Base-by-base conservation (phyloP, 2,113 vertebrate genomes). In the Nyctibius bracteatus region DNA sequence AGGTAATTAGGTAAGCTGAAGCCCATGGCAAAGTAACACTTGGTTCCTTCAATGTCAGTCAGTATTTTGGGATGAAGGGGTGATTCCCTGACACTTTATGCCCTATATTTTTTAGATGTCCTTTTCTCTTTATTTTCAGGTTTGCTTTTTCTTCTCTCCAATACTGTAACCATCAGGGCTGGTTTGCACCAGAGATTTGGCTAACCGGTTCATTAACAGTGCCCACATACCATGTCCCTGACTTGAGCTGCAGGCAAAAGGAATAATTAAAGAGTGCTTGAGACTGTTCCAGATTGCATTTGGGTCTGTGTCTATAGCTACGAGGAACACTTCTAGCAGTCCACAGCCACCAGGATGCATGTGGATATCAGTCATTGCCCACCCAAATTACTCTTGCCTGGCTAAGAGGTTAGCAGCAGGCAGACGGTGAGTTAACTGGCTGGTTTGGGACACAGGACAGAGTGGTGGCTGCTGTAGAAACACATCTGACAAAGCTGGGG, bases 71-170 rank as follows among this genome's bases (percentile, higher is more conserved):
- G 33, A 24, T 44, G 30, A 70, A 74, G 25, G 11, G 19, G 28
- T 75, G 14, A 5, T 75, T 74, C 47, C 10, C 25, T 59, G 23
- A 46, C 10, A 35, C 4, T 87, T 89, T 27, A 33, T 6, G 61
- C 13, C 14, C 16, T 46, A 1, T 35, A 27, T 33, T 81, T 71
- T 1, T 37, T 37, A 22, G 4, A 1, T 24, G 13, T 18, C 1
- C 4, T 37, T 15, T 41, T 8, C 8, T 54, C 33, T 6, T 62
- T 43, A 13, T 41, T 73, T 93, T 83, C 1, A 6, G 2, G 3
- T 62, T 71, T 86, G 6, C 0, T 49, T 77, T 70, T 66, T 41
- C 47, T 65, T 35, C 37, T 79, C 23, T 87, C 22, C 0, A 0
- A 14, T 27, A 23, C 16, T 24, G 27, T 46, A 66, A 52, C 49